Base-by-base conservation (phyloP, 2,113 vertebrate species). In the Manacus vitellinus region DNA sequence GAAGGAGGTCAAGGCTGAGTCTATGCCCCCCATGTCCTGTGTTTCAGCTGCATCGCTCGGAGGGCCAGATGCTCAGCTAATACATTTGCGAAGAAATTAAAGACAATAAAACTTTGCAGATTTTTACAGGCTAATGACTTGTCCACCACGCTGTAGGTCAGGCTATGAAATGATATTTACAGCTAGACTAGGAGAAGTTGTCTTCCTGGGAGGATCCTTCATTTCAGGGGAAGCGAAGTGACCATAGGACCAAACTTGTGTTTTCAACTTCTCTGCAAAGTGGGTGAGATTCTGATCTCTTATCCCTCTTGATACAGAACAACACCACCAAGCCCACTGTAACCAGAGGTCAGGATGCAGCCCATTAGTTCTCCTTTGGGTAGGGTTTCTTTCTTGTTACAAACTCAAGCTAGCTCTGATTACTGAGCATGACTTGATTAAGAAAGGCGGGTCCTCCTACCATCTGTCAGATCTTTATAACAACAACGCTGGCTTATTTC, bases 401-500 rank as follows among this genome's bases (percentile, higher is more conserved):
- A 61, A 72, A 86, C 80, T 95, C 0, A 12, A 89, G 85, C 74
- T 72, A 84, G 35, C 88, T 93, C 79, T 88, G 92, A 92, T 93
- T 92, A 77, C 72, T 89, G 87, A 95, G 77, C 89, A 88, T 88
- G 90, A 75, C 94, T 95, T 94, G 83, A 96, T 95, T 95, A 96
- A 95, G 95, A 95, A 95, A 96, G 94, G 92, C 41, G 11, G 88
- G 76, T 87, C 85, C 72, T 96, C 92, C 92, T 93, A 94, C 95
- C 90, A 93, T 95, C 96, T 96, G 94, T 92, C 90, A 95, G 44
- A 31, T 78, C 91, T 94, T 94, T 81, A 58, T 47, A 95, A 61
- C 74, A 82, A 65, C 74, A 94, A 55, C 77, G 55, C 89, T 14
- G 37, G 52, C 44, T 95, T 94, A 85, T 88, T 95, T 95, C 91